Conservation (phyloP, 2,888 invertebrate species). For the Chloromyia formosa region DNA sequence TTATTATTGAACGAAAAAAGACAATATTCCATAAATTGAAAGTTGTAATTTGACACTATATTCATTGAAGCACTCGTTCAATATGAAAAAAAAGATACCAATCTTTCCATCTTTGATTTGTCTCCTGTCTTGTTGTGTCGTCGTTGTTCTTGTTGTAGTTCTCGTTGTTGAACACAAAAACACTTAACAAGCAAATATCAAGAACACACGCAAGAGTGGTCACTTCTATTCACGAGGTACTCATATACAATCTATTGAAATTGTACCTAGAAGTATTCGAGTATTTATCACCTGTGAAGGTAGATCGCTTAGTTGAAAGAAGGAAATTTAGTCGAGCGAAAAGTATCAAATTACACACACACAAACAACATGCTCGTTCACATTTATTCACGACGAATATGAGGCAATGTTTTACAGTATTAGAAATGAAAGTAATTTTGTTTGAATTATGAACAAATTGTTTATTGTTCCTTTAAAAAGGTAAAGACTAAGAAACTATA, state of each 20-base stretch:
- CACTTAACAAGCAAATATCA: background rate
- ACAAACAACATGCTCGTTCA: too few species aligned
- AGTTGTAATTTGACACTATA: conserved; percentile 27
- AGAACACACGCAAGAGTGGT: background rate
- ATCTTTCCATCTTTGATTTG: conserved; percentile 18
- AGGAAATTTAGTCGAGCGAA: conserved; percentile 49
- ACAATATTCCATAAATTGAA: conserved; percentile 20
- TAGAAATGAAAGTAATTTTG: too few species aligned
- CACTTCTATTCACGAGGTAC: background rate
- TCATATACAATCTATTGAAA: conserved; percentile 11
- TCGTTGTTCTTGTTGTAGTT: background rate
- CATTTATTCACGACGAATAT: too few species aligned
- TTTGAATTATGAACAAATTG: too few species aligned
- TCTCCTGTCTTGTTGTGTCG: conserved; percentile 1
- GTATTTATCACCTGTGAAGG: conserved; percentile 42
- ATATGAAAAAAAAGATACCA: conserved; percentile 4
- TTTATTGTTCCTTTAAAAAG: too few species aligned
- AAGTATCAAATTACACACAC: conserved; percentile 45
- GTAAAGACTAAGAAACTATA: too few species aligned
- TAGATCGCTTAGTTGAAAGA: conserved; percentile 33
- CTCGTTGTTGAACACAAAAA: background rate
- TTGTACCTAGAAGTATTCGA: background rate
- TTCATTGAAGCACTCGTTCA: conserved; percentile 7
- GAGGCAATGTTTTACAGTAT: too few species aligned
- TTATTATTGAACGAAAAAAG: background rate